Evolutionary conservation across 1,140 invertebrate genomes (phyloP).

Genomic region (Acyrthosiphon pisum): DNA sequence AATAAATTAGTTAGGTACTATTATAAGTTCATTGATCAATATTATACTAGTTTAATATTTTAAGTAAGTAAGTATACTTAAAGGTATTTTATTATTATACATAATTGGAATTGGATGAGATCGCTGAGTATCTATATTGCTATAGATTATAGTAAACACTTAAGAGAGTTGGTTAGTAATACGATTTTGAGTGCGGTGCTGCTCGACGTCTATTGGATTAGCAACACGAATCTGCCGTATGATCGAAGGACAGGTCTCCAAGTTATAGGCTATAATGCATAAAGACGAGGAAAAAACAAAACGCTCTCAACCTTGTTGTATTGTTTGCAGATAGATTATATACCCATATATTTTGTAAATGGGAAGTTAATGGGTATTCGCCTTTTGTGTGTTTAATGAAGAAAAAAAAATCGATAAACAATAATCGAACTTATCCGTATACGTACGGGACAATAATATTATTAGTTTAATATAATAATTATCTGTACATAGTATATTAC

Average conservation of each 20-base stretch:
- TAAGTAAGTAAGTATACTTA: not conserved
- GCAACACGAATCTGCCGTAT: not conserved
- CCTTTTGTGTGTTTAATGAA: not conserved
- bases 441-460: not conserved
- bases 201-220: not conserved
- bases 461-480: not conserved
- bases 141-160: not conserved
- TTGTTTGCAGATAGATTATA: slow-evolving; percentile 10
- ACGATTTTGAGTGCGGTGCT: not conserved
- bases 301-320: slow-evolving; percentile 18
- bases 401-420: slow-evolving; percentile 26
- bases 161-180: not conserved
- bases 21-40: not conserved
- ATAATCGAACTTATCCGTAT: not conserved
- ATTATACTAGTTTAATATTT: not conserved
- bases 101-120: too few species aligned
- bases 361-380: not conserved
- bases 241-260: slow-evolving; percentile 34
- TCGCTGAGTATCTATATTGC: not conserved
- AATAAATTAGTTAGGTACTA: not conserved
- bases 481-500: not conserved
- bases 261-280: slow-evolving; percentile 26
- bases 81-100: not conserved
- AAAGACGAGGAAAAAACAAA: slow-evolving; percentile 32
- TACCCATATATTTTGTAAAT: not conserved